These are phyloP conservation scores for Drosophila sordidula DNA, from an alignment of 2,888 invertebrate species.

Conservation along the genomic window DNA sequence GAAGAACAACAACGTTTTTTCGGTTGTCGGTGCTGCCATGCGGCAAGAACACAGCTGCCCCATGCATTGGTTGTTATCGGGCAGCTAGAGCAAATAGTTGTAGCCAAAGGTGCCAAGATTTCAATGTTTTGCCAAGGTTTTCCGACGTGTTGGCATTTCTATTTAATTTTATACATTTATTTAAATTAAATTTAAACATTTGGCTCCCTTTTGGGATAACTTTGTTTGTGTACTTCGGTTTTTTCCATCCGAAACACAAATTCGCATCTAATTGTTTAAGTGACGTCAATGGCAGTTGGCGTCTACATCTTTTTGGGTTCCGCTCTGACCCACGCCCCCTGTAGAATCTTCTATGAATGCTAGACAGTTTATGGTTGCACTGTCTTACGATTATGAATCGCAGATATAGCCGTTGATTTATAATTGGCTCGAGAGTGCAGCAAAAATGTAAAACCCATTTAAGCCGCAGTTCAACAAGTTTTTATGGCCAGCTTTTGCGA, in stretches of 20 bases:
- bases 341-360: slow-evolving; percentile 27
- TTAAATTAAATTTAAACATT: slow-evolving; percentile 57
- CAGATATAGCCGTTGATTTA: slow-evolving; percentile 59
- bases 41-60: slow-evolving; percentile 8
- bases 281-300: slow-evolving; percentile 73
- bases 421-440: slow-evolving; percentile 63
- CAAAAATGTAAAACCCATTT: slow-evolving; percentile 33
- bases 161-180: slow-evolving; percentile 66
- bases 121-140: slow-evolving; percentile 66
- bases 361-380: slow-evolving; percentile 59
- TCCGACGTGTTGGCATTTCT: slow-evolving; percentile 54
- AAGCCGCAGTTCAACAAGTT: slow-evolving; percentile 59
- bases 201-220: slow-evolving; percentile 19
- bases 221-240: slow-evolving; percentile 41
- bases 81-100: slow-evolving; percentile 55
- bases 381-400: slow-evolving; percentile 42
- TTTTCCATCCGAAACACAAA: slow-evolving; percentile 55
- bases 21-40: slow-evolving; percentile 7
- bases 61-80: slow-evolving; percentile 31
- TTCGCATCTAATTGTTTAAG: slow-evolving; percentile 59
- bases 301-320: slow-evolving; percentile 26
- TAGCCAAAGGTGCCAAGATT: slow-evolving; percentile 72
- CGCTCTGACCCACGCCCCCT: slow-evolving; percentile 50
- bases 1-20: not conserved
- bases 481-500: slow-evolving; percentile 50